Base-by-base conservation (phyloP, 1,140 invertebrate species). In the Rhynchophorus ferrugineus region DNA sequence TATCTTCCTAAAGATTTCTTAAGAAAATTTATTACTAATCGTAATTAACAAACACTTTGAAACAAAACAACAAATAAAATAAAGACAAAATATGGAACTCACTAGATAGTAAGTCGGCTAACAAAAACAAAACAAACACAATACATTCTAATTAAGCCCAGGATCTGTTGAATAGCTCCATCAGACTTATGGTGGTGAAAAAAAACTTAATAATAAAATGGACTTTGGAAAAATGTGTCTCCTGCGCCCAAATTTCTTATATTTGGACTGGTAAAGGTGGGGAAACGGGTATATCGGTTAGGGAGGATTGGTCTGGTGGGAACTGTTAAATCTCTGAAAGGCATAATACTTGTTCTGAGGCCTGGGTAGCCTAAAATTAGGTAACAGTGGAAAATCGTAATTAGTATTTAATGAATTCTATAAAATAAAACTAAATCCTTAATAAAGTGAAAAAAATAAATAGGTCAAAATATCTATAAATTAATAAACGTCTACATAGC, bases 241-340 rank as follows among this genome's bases (percentile, higher is more conserved):
- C 61, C 61, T 3, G 61, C 61, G 17, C 54, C 61, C 59, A 63
- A 55, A 56, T 63, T 63, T 58, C 61, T 51, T 29, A 63, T 48
- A 34, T 57, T 57, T 42, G 54, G 46, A 34, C 35, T 38, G 2
- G 45, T n/a, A 49, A 44, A 55, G 20, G 47, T 55, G 14, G 52
- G 57, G 44, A 57, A 59, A 20, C 61, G 57, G 49, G 51, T 52
- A 47, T 38, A 59, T 36, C 59, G 44, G 42, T 37, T 63, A 33
- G 54, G 61, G 17, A 61, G 56, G 54, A 55, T 59, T 21, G 52
- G 49, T 59, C 61, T 59, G 18, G 57, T 51, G 43, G 57, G 54
- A 37, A 56, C 29, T 11, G 57, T 56, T 41, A 59, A 48, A 22
- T 63, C 59, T 54, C 61, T 61, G 49, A 57, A 61, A n/a, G 61